These are phyloP conservation scores for Octopus sinensis DNA, from an alignment of 1,140 invertebrate species.

Conservation along the genomic window DNA sequence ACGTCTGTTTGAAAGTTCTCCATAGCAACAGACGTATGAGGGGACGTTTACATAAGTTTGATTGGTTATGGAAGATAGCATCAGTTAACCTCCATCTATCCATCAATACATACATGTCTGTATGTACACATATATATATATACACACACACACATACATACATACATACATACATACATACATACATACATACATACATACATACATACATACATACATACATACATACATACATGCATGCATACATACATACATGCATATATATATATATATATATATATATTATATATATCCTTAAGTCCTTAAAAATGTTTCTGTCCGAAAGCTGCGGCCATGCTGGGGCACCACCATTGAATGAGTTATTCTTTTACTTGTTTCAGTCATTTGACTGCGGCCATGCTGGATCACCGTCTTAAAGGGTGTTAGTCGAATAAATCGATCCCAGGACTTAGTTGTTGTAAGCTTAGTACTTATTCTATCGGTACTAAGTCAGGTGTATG, in stretches of 20 bases:
- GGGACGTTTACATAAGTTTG: too few species aligned
- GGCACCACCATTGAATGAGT: not conserved
- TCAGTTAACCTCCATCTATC: too few species aligned
- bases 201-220: not conserved
- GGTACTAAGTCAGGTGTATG: too few species aligned
- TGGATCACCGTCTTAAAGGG: too few species aligned
- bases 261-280: constrained; percentile 1
- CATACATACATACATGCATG: not conserved
- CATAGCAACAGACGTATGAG: too few species aligned
- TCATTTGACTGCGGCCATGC: too few species aligned
- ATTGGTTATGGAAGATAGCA: too few species aligned
- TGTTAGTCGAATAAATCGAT: too few species aligned
- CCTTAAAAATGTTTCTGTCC: not conserved
- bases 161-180: not conserved
- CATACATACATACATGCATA: not conserved
- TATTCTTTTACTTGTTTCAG: too few species aligned
- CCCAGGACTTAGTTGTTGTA: too few species aligned
- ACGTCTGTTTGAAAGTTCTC: too few species aligned
- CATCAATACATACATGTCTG: not conserved
- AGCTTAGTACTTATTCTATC: too few species aligned
- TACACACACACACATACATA: not conserved
- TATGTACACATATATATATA: not conserved
- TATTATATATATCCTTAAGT: not conserved
- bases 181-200: not conserved
- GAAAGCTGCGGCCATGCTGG: not conserved